These are phyloP conservation scores for Macroramphosus scolopax DNA, from an alignment of 2,797 vertebrate genomes.

Conservation along the genomic window DNA sequence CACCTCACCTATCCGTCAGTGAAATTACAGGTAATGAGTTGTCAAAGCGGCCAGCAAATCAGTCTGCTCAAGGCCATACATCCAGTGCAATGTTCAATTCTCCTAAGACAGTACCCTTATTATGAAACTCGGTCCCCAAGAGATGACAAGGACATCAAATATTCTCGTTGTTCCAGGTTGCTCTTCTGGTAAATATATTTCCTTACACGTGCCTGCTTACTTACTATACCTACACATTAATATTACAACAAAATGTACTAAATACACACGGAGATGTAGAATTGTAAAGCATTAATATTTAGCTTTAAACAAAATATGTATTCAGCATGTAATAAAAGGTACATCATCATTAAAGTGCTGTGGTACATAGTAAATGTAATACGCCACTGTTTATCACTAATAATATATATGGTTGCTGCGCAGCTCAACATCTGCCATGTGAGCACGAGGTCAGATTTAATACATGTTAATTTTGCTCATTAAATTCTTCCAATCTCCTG, in stretches of 20 bases:
- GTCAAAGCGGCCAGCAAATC: conserved; percentile 73
- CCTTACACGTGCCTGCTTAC: not conserved
- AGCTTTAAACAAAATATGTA: conserved; percentile 8
- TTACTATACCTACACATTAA: not conserved
- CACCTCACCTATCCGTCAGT: conserved; percentile 73
- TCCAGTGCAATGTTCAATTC: conserved; percentile 50
- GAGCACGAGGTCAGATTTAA: conserved; percentile 83
- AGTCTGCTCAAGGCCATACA: conserved; percentile 68
- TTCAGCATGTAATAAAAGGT: conserved; percentile 4
- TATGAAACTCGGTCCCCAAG: conserved; percentile 37
- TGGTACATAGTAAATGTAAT: not conserved
- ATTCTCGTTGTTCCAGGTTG: conserved; percentile 20
- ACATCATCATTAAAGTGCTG: not conserved
- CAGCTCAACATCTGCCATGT: conserved; percentile 78
- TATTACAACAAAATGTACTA: not conserved
- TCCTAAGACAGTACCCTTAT: conserved; percentile 48
- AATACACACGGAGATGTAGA: too few relatives aligned
- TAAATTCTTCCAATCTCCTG: conserved; percentile 82
- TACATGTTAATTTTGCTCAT: conserved; percentile 90
- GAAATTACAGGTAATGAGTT: conserved; percentile 84
- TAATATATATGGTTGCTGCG: conserved; percentile 48
- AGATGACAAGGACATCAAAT: conserved; percentile 42
- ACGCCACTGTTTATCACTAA: conserved; percentile 34
- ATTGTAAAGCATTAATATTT: too few relatives aligned
- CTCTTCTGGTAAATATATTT: conserved; percentile 12